Conservation (phyloP, 2,797 vertebrate genomes). For the Poeciliopsis turneri region DNA sequence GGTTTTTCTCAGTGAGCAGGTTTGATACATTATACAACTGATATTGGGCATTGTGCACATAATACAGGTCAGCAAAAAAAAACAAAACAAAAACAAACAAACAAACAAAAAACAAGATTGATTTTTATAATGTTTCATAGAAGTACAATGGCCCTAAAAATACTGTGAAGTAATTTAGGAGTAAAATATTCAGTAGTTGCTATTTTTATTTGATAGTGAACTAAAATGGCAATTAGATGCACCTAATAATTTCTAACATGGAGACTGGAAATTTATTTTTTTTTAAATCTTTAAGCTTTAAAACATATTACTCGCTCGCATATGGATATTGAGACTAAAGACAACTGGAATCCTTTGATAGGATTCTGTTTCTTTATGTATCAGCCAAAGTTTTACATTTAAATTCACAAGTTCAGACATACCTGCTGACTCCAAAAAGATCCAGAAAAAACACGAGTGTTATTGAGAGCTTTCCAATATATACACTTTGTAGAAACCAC, state of each 20-base stretch:
- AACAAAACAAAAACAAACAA: no score
- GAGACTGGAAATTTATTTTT: no score
- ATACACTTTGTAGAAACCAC: background rate
- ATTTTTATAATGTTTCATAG: background rate
- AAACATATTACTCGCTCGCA: background rate
- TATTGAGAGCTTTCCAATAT: conserved; percentile 23
- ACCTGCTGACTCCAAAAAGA: conserved; percentile 38
- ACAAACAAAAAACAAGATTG: no score
- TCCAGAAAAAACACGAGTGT: conserved; percentile 33
- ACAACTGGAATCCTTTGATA: conserved; percentile 17
- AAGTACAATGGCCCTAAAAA: background rate
- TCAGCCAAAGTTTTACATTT: conserved; percentile 47
- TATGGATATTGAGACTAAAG: background rate
- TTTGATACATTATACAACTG: background rate
- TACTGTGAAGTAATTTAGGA: background rate
- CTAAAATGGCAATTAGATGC: background rate
- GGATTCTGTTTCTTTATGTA: conserved; percentile 53
- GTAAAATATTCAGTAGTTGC: background rate
- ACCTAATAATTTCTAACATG: background rate
- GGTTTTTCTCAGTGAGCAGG: background rate
- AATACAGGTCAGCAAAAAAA: background rate
- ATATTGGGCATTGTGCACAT: background rate
- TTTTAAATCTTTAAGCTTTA: background rate
- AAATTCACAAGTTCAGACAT: conserved; percentile 58
- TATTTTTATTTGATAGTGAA: background rate